phyloP scores from a whole-genome alignment of 2,113 vertebrate species.

The Mobula birostris region DNA sequence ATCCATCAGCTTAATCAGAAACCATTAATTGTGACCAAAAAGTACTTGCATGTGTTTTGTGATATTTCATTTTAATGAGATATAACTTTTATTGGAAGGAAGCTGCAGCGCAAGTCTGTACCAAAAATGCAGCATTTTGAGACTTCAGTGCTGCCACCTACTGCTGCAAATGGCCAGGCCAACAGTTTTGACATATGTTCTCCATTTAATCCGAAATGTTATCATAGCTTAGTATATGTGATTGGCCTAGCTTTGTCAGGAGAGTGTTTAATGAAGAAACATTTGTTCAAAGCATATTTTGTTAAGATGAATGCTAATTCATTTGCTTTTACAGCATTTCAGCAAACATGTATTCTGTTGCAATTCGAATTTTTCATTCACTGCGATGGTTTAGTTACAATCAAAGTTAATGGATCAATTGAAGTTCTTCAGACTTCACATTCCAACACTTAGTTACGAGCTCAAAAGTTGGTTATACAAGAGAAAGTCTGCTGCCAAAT shows the following conservation, averaged over 20 bases:
- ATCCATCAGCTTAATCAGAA: neutral
- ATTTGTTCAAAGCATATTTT: too few relatives aligned
- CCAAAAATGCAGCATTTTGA: neutral
- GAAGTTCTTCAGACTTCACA: neutral
- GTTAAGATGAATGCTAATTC: neutral
- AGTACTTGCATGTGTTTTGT: neutral
- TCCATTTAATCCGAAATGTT: neutral
- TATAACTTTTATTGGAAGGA: neutral
- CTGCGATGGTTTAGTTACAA: neutral
- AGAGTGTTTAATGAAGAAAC: neutral
- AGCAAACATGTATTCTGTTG: neutral
- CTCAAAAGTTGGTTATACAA: neutral
- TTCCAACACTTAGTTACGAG: neutral
- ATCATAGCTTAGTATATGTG: neutral
- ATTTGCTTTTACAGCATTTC: neutral
- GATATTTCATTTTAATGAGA: neutral
- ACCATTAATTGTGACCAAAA: constrained; percentile 10
- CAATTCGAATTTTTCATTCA: neutral
- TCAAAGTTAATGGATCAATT: neutral
- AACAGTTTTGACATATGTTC: neutral
- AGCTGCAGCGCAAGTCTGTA: neutral
- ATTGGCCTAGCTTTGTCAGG: neutral
- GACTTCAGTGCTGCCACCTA: constrained; percentile 25
- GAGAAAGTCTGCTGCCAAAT: neutral
- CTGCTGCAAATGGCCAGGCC: neutral